phyloP scores from a whole-genome alignment of 1,140 invertebrate species.

The Amyelois transitella region DNA sequence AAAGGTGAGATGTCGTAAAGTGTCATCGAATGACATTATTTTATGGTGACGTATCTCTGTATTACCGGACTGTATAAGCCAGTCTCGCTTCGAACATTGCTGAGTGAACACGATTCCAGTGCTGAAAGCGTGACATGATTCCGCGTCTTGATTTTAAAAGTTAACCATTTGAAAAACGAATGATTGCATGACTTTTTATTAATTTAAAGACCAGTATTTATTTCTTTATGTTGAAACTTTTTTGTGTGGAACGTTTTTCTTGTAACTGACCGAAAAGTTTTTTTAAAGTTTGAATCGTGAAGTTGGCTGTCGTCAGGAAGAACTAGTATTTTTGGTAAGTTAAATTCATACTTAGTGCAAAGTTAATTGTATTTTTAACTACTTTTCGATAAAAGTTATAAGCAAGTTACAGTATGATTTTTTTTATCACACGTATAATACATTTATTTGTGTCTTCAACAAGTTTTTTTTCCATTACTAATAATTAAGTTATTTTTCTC shows the following conservation, averaged over 20 bases:
- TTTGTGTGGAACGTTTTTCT: background rate
- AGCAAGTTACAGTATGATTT: too few species aligned
- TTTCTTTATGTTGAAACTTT: background rate
- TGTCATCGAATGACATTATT: conserved; percentile 4
- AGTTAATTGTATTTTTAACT: background rate
- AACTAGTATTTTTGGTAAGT: background rate
- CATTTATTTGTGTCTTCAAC: too few species aligned
- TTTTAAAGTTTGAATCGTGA: background rate
- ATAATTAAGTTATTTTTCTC: too few species aligned
- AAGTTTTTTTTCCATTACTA: too few species aligned
- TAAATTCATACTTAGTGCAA: background rate
- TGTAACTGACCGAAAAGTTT: conserved; percentile 2
- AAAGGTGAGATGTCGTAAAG: background rate
- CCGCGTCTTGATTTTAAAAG: background rate
- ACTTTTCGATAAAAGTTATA: too few species aligned
- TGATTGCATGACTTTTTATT: background rate
- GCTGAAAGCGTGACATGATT: background rate
- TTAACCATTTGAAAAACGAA: background rate
- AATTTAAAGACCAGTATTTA: background rate
- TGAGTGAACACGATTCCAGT: background rate
- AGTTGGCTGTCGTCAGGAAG: background rate
- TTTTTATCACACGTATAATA: too few species aligned
- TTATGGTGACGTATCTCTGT: background rate
- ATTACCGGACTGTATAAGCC: conserved; percentile 1
- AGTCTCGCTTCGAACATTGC: conserved; percentile 5